Evolutionary conservation across 2,888 invertebrate genomes (phyloP).

Genomic region (Argynnis bischoffii): DNA sequence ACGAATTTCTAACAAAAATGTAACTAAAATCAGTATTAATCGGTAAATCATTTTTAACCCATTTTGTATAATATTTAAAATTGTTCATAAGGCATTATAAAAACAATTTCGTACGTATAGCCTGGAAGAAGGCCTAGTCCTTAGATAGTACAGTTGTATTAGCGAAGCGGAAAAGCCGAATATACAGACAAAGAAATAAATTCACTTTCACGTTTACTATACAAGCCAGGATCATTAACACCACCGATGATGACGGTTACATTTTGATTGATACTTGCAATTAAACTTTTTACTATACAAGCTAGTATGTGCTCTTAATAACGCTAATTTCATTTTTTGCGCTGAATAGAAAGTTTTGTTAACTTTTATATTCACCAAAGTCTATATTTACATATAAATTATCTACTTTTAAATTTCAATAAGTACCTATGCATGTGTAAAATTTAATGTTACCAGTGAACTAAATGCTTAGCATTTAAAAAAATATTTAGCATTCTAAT

Average conservation of each 20-base stretch:
- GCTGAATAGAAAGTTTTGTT: constrained; percentile 28
- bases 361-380: constrained; percentile 1
- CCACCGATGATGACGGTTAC: constrained; percentile 29
- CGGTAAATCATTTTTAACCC: too few species aligned
- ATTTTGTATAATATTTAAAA: too few species aligned
- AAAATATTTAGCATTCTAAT: too few species aligned
- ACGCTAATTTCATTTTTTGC: constrained; percentile 18
- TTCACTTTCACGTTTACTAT: constrained; percentile 8
- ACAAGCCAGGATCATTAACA: constrained; percentile 22
- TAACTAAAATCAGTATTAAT: too few species aligned
- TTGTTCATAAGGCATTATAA: too few species aligned
- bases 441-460: too few species aligned
- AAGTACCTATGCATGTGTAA: too few species aligned
- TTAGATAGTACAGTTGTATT: background rate
- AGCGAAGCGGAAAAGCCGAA: background rate
- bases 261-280: constrained; percentile 43
- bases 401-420: background rate
- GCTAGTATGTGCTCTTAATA: constrained; percentile 37
- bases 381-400: background rate
- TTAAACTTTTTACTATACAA: constrained; percentile 27
- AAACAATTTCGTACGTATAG: too few species aligned
- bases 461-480: too few species aligned
- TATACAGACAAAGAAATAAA: background rate
- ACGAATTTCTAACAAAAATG: too few species aligned
- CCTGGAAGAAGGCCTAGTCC: too few species aligned